Evolutionary conservation across 2,888 invertebrate genomes (phyloP), one percentile per base, ranked within the genome.

Genomic region (Unio delphinus): DNA sequence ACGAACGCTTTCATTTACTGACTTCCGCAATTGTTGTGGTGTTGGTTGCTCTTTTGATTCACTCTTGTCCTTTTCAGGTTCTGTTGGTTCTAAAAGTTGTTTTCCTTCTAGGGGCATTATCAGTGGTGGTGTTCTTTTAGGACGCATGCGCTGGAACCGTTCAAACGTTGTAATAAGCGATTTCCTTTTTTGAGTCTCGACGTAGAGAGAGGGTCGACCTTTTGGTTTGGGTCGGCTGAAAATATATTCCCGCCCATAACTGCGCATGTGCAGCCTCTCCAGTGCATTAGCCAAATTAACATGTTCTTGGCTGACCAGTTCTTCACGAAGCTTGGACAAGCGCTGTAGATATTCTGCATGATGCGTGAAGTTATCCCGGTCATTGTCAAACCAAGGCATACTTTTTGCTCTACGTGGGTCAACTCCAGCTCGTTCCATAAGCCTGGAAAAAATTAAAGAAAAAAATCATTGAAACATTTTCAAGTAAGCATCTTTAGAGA

Each of bases 271-370:
- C 30, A 85, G 79, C 66, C 85, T 69, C 61, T 85, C 85, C 20
- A 85, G 70, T 23, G 85, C 85, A 62, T 80, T 78, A 45, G 84
- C 83, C 11, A 84, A 74, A 64, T 82, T 80, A 20, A 70, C 74
- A 68, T 85, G 80, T 64, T 85, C 85, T 71, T 85, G 83, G 45
- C 76, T 72, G n/a, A 85, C 72, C 55, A 85, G 73, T 34, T 83
- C 83, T 57, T 85, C 83, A 0, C 85, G 74, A 28, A 85, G 78
- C 62, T 79, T 78, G 45, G 82, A 83, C 64, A 85, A 75, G 23
- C 83, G 77, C 60, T 81, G 78, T 15, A 85, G 77, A 65, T 85
- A 85, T 62, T 84, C 83, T 0, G 81, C 82, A 64, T 84, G 83
- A 63, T 81, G 81, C 56, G 75, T 78, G 61, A 74, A 79, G 1